phyloP scores from a whole-genome alignment of 2,113 vertebrate species.

The Pogona vitticeps region DNA sequence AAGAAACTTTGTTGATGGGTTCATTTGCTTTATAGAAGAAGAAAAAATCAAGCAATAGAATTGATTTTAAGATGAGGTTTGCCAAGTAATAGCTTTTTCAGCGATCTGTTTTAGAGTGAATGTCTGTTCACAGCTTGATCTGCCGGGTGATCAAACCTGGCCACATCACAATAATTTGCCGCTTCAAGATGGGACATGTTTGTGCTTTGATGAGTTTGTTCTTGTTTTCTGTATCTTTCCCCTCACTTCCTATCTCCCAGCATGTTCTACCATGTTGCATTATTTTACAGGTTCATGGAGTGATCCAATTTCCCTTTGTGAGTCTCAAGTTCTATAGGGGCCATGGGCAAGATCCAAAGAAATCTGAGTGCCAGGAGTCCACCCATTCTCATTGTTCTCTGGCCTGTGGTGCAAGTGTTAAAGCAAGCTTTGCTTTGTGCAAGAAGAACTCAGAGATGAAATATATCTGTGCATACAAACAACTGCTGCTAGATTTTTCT shows the following conservation, averaged over 20 bases:
- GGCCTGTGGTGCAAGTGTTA: not conserved
- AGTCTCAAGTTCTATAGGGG: not conserved
- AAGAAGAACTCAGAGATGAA: too few relatives aligned
- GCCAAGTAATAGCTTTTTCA: conserved; percentile 18
- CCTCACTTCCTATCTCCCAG: not conserved
- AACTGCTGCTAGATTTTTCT: too few relatives aligned
- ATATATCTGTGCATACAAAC: too few relatives aligned
- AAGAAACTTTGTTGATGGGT: not conserved
- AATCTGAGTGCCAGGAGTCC: not conserved
- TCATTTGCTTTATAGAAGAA: not conserved
- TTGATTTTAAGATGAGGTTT: conserved; percentile 15
- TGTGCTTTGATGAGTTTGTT: not conserved
- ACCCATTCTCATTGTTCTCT: not conserved
- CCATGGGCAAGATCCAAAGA: not conserved
- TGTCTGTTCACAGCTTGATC: conserved; percentile 1
- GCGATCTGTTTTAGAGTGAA: not conserved
- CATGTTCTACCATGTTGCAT: not conserved
- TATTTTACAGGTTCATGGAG: not conserved
- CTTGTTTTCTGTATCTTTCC: not conserved
- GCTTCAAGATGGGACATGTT: not conserved
- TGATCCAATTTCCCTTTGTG: not conserved
- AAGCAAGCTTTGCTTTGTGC: not conserved
- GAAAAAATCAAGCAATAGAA: not conserved
- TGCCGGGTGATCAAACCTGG: not conserved
- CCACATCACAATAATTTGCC: too few relatives aligned